Conservation (phyloP, 2,888 invertebrate genomes). For the Endotricha flammealis region DNA sequence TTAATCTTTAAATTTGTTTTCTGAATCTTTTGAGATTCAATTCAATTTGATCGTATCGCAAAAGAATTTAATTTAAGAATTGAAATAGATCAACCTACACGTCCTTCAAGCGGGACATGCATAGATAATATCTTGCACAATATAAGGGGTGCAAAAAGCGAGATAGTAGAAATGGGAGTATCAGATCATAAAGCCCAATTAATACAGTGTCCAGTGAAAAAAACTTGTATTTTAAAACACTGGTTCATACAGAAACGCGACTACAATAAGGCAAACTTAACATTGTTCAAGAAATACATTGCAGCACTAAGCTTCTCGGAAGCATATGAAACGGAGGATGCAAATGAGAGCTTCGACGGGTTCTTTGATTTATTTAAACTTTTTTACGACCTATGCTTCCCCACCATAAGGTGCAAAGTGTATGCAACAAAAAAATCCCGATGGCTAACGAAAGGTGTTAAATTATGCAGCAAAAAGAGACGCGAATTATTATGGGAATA, state of each 20-base stretch:
- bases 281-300: too few relatives aligned
- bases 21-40: background rate
- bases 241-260: too few relatives aligned
- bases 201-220: conserved; percentile 12
- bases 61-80: conserved; percentile 1
- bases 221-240: conserved; percentile 2
- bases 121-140: conserved; percentile 12
- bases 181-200: conserved; percentile 18
- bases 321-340: background rate
- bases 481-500: background rate
- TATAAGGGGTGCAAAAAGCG: conserved; percentile 5
- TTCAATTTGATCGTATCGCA: background rate
- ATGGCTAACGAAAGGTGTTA: background rate
- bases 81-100: conserved; percentile 8
- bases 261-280: too few relatives aligned
- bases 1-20: too few relatives aligned
- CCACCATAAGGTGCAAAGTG: too few relatives aligned
- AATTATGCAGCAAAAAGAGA: too few relatives aligned
- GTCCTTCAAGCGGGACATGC: conserved; percentile 11
- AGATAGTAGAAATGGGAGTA: conserved; percentile 10
- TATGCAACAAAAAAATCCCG: too few relatives aligned
- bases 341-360: background rate
- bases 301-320: too few relatives aligned
- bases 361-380: too few relatives aligned
- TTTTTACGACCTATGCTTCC: too few relatives aligned